Evolutionary conservation across 2,888 invertebrate genomes (phyloP).

Genomic region (Clitarchus hookeri): DNA sequence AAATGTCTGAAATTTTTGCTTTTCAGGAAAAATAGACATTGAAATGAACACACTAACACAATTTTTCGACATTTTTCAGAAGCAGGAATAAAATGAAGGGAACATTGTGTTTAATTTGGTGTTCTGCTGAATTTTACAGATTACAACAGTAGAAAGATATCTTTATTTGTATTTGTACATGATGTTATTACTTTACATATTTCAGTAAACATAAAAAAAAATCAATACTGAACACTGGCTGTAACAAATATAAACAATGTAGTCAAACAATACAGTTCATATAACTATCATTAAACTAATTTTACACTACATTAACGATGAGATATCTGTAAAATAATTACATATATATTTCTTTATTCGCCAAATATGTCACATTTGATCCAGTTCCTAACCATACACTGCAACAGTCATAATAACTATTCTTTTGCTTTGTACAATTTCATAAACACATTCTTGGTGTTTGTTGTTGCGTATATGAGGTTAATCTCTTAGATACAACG

Average conservation of each 20-base stretch:
- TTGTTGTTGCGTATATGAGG: background rate
- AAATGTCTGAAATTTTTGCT: too few species aligned
- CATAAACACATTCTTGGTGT: background rate
- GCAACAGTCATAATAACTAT: background rate
- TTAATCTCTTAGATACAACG: background rate
- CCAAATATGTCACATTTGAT: background rate
- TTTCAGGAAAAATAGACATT: too few species aligned
- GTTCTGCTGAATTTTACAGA: background rate
- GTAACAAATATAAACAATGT: slow-evolving; percentile 6
- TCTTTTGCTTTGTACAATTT: background rate
- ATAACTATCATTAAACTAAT: background rate
- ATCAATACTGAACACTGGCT: background rate
- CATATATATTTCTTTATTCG: background rate
- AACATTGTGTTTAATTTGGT: background rate
- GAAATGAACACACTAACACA: too few species aligned
- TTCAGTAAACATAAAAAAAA: background rate
- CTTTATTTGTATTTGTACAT: background rate
- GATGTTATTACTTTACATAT: background rate
- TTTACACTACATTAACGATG: background rate
- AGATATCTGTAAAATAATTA: background rate
- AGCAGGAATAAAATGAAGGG: background rate
- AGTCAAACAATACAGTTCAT: background rate
- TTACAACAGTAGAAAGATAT: background rate
- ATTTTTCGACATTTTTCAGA: too few species aligned
- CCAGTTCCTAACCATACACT: background rate